Percentiles rank a stretch among this genome's conserved stretches.
Conservation (phyloP, 1,140 invertebrate species). For the Drosophila watanabei region DNA sequence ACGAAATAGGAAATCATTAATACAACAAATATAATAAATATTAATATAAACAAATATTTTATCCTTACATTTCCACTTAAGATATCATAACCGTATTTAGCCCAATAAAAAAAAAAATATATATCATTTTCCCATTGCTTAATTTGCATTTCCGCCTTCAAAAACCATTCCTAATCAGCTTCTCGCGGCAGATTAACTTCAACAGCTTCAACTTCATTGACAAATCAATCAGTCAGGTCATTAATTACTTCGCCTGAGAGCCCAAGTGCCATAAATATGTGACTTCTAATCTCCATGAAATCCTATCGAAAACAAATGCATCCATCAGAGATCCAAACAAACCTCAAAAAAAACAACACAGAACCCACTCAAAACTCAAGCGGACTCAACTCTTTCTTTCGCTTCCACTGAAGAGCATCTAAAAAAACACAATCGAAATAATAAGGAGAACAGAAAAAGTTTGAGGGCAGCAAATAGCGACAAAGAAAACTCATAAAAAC, state of each 20-base stretch:
- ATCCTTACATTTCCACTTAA: too few species aligned
- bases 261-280: slow-evolving; percentile 38
- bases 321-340: slow-evolving; percentile 41
- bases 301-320: slow-evolving; percentile 36
- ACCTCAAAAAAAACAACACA: slow-evolving; percentile 10
- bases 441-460: slow-evolving; percentile 55
- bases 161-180: slow-evolving; percentile 20
- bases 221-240: slow-evolving; percentile 48
- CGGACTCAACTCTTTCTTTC: slow-evolving; percentile 31
- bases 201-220: slow-evolving; percentile 41
- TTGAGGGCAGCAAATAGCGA: slow-evolving; percentile 71
- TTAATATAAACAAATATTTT: background rate
- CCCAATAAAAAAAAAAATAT: background rate
- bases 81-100: background rate
- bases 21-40: too few species aligned
- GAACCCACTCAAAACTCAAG: slow-evolving; percentile 37
- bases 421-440: slow-evolving; percentile 52
- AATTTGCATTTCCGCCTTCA: slow-evolving; percentile 28
- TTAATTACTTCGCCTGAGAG: slow-evolving; percentile 29
- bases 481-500: slow-evolving; percentile 85
- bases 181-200: slow-evolving; percentile 30
- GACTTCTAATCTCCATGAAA: slow-evolving; percentile 46
- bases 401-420: slow-evolving; percentile 40
- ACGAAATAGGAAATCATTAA: too few species aligned
- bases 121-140: background rate